phyloP scores from a whole-genome alignment of 1,140 invertebrate species.

The Globodera ellingtonae region DNA sequence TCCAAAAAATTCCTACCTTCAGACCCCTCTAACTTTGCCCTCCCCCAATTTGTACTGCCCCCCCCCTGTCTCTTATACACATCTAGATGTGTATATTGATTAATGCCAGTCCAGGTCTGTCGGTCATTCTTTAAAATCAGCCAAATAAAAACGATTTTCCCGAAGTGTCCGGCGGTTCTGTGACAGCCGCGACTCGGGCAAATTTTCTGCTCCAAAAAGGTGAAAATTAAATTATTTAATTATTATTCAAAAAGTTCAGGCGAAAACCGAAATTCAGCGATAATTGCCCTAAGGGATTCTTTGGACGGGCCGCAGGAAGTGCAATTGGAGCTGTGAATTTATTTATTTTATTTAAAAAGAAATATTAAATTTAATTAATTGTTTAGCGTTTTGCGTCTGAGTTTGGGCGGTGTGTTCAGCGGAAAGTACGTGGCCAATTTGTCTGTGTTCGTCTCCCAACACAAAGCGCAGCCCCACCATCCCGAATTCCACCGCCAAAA shows the following conservation, averaged over 20 bases:
- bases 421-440: slow-evolving; percentile 65
- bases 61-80: no score
- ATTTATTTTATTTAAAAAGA: slow-evolving; percentile 16
- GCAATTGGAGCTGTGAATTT: slow-evolving; percentile 48
- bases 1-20: no score
- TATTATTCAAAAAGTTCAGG: slow-evolving; percentile 13
- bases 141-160: neutral
- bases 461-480: slow-evolving; percentile 45
- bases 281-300: slow-evolving; percentile 62
- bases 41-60: no score
- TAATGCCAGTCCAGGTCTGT: slow-evolving; percentile 46
- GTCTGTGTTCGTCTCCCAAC: slow-evolving; percentile 56
- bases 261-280: slow-evolving; percentile 60
- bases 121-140: neutral
- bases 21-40: no score
- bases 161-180: slow-evolving; percentile 7
- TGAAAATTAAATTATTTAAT: neutral
- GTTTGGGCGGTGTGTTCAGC: slow-evolving; percentile 49
- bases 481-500: slow-evolving; percentile 9
- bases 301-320: slow-evolving; percentile 63
- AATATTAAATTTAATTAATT: slow-evolving; percentile 20
- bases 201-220: slow-evolving; percentile 64
- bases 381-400: slow-evolving; percentile 43
- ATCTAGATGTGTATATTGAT: no score
- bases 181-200: slow-evolving; percentile 52